A percentile compares a stretch with the other conserved stretches of the same genome.
Evolutionary conservation across 2,113 vertebrate species (phyloP).

Genomic region (Megaceryle maxima): DNA sequence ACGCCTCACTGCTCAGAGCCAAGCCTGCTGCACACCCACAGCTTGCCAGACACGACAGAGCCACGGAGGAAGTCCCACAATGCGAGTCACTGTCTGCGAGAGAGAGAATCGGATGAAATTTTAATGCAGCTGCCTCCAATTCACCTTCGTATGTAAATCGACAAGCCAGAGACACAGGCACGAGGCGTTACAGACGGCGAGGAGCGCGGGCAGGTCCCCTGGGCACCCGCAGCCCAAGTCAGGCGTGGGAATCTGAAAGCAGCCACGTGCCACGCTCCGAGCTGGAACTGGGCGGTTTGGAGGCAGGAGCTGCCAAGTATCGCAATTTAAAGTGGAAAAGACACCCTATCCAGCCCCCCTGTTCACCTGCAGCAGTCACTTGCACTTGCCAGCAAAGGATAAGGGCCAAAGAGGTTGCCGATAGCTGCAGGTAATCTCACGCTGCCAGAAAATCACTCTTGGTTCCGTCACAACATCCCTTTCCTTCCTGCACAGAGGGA

Average conservation of each 20-base stretch:
- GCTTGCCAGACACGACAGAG: neutral
- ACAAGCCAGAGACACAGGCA: neutral
- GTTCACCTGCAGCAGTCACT: neutral
- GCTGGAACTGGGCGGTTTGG: neutral
- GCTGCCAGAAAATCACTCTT: neutral
- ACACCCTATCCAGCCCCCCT: neutral
- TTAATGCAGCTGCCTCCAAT: neutral
- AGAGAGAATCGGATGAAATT: neutral
- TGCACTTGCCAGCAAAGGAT: neutral
- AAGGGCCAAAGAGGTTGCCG: neutral
- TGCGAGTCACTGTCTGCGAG: neutral
- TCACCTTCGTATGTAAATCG: neutral
- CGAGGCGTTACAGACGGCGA: neutral
- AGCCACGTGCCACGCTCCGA: rapidly evolving
- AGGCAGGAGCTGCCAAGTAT: neutral
- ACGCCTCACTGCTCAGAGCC: neutral
- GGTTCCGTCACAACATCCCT: neutral
- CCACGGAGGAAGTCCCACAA: neutral
- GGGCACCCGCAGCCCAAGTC: neutral
- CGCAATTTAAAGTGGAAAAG: neutral
- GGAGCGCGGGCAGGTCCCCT: neutral
- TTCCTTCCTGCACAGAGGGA: neutral
- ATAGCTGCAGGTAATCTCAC: neutral
- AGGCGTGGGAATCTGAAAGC: neutral
- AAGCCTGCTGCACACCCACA: neutral